These are phyloP conservation scores for Ectropis grisescens DNA, from an alignment of 1,140 invertebrate genomes.

Conservation along the genomic window DNA sequence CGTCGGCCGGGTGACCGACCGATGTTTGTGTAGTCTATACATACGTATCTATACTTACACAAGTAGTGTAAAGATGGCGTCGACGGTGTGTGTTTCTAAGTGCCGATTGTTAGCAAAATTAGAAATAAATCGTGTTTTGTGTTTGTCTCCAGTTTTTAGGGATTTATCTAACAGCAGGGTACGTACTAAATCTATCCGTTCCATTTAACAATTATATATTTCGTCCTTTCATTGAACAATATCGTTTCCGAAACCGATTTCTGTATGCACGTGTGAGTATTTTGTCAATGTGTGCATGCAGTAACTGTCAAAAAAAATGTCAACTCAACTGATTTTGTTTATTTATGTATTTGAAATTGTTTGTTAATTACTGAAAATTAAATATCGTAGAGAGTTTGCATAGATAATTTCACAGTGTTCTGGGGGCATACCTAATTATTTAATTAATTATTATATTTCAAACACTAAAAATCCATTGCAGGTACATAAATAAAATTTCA, in stretches of 20 bases:
- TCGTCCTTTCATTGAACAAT: conserved; percentile 47
- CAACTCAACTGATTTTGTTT: no score
- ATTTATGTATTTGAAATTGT: no score
- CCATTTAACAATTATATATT: no score
- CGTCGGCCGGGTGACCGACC: conserved; percentile 16
- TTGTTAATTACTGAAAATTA: no score
- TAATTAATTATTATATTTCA: no score
- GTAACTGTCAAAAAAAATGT: no score
- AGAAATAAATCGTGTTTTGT: conserved; percentile 69
- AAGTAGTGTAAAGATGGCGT: conserved; percentile 69
- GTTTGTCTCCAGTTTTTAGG: conserved; percentile 64
- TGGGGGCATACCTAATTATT: no score
- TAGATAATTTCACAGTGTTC: no score
- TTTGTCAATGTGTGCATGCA: conserved; percentile 1
- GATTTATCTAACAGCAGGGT: conserved; percentile 64
- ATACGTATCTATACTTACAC: conserved; percentile 9
- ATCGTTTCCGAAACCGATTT: conserved; percentile 27
- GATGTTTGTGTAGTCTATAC: conserved; percentile 13
- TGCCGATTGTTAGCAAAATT: conserved; percentile 68
- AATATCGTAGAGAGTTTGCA: no score
- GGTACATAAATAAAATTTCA: no score
- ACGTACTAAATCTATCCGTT: conserved; percentile 36
- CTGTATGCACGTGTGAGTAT: conserved; percentile 30
- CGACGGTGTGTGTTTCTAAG: conserved; percentile 66
- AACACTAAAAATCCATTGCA: no score